phyloP scores from a whole-genome alignment of 2,113 vertebrate species.

The Xiphophorus couchianus region DNA sequence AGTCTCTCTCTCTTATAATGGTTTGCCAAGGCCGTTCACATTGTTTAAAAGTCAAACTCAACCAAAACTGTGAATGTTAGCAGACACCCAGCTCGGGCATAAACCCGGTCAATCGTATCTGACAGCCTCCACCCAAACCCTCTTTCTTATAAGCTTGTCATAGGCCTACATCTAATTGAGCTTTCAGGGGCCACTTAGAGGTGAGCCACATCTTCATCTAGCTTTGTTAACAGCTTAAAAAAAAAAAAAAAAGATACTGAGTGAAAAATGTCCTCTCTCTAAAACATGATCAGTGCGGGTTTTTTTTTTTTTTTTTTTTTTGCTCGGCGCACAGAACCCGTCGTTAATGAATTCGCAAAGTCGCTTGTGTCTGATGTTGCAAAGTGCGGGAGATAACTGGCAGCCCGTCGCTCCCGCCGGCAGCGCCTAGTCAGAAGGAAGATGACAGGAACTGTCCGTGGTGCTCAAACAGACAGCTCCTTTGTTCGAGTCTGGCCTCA shows the following conservation, averaged over 20 bases:
- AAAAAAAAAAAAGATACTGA: background rate
- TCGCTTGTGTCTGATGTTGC: constrained; percentile 48
- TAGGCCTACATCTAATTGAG: constrained; percentile 36
- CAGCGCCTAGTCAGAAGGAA: constrained; percentile 40
- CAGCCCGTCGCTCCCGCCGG: constrained; percentile 37
- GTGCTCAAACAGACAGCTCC: constrained; percentile 66
- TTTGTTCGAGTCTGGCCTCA: constrained; percentile 51
- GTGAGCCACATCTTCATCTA: constrained; percentile 33
- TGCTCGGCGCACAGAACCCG: background rate
- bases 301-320: background rate
- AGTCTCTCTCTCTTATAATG: background rate
- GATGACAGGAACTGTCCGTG: constrained; percentile 70
- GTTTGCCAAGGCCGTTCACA: background rate
- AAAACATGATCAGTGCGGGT: constrained; percentile 5
- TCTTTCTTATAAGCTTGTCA: constrained; percentile 12
- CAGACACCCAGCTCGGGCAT: background rate
- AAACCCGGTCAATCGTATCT: constrained; percentile 14
- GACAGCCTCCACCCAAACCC: no score
- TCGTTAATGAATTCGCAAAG: constrained; percentile 46
- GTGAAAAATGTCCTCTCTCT: constrained; percentile 18
- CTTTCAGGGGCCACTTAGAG: constrained; percentile 49
- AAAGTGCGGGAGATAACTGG: constrained; percentile 53
- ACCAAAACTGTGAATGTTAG: background rate
- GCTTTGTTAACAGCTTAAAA: constrained; percentile 6
- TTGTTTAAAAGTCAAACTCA: background rate